phyloP scores from a whole-genome alignment of 2,797 vertebrate genomes.

The Crenuchus spilurus region DNA sequence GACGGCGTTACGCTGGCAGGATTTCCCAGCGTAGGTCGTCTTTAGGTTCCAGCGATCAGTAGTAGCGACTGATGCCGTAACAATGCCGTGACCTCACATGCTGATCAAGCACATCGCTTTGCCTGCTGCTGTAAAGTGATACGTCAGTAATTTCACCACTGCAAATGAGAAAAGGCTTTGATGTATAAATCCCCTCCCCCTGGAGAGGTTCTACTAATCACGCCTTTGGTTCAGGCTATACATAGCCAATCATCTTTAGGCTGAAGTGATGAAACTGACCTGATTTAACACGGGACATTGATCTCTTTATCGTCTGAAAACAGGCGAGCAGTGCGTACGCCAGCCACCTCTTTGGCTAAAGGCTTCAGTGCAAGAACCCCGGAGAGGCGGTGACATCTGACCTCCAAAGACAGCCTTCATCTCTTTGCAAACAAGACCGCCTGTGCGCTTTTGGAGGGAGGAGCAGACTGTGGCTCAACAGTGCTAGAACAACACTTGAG shows the following conservation, averaged over 20 bases:
- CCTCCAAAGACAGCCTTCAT: neutral
- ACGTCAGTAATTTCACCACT: neutral
- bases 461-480: conserved; percentile 35
- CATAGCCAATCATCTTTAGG: neutral
- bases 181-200: neutral
- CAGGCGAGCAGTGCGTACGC: neutral
- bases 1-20: neutral
- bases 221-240: neutral
- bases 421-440: conserved; percentile 30
- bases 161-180: neutral
- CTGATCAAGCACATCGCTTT: neutral
- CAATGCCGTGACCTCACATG: neutral
- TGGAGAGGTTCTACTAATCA: neutral
- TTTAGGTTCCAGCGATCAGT: neutral
- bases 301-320: neutral
- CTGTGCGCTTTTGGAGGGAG: conserved; percentile 32
- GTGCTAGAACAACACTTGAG: conserved; percentile 38
- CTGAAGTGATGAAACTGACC: neutral
- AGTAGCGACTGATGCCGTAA: neutral
- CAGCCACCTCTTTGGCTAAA: neutral
- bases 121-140: neutral
- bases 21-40: neutral
- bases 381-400: conserved; percentile 2
- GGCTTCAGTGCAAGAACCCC: neutral
- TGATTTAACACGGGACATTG: neutral